Conservation (phyloP, 2,888 invertebrate genomes). For the Luffia ferchaultella region DNA sequence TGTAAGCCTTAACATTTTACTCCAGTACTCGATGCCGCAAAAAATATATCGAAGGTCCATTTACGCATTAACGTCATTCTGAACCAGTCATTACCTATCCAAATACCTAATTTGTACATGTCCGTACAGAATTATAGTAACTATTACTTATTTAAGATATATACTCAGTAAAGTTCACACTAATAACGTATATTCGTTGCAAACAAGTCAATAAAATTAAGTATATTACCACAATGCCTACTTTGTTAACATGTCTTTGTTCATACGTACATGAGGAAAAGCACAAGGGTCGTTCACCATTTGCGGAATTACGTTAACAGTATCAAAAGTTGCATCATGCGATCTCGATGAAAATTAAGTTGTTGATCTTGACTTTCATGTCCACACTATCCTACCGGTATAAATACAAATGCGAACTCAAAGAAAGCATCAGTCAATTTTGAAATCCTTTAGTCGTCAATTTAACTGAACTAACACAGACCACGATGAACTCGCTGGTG, state of each 20-base stretch:
- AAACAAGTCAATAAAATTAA: too few relatives aligned
- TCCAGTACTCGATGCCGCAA: constrained; percentile 28
- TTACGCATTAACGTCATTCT: constrained; percentile 2
- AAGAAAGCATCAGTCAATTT: constrained; percentile 56
- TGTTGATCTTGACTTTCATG: constrained; percentile 57
- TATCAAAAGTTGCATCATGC: constrained; percentile 2
- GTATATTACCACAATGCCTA: too few relatives aligned
- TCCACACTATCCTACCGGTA: constrained; percentile 22
- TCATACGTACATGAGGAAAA: too few relatives aligned
- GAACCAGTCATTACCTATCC: constrained; percentile 10
- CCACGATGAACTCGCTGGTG: constrained; percentile 68
- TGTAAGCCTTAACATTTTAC: constrained; percentile 47
- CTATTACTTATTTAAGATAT: too few relatives aligned
- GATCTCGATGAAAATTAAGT: constrained; percentile 25
- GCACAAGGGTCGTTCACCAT: too few relatives aligned
- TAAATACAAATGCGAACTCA: constrained; percentile 1
- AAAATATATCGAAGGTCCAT: constrained; percentile 22
- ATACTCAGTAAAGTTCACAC: too few relatives aligned
- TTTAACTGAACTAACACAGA: constrained; percentile 62
- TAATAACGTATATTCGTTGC: too few relatives aligned
- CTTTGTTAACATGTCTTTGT: too few relatives aligned
- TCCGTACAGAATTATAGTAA: too few relatives aligned
- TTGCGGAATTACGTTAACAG: too few relatives aligned
- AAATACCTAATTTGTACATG: too few relatives aligned
- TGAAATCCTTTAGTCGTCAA: constrained; percentile 26